Percentiles rank a stretch among this genome's conserved stretches.
These are phyloP conservation scores for Homalodisca vitripennis DNA, from an alignment of 1,140 invertebrate genomes.

Conservation along the genomic window DNA sequence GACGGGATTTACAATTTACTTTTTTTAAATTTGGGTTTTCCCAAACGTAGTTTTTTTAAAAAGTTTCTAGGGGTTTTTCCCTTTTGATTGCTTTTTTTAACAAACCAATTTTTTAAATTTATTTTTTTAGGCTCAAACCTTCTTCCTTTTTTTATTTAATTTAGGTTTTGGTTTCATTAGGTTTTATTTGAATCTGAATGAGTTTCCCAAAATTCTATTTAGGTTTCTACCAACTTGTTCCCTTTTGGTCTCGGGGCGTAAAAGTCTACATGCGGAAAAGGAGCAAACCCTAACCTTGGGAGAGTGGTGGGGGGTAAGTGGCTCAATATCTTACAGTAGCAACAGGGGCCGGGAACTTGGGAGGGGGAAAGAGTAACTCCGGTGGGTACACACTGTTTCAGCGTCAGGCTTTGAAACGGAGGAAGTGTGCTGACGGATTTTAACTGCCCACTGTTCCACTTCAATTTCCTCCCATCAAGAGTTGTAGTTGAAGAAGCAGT, in stretches of 20 bases:
- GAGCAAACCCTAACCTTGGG: conserved; percentile 22
- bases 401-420: conserved; percentile 23
- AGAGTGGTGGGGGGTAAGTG: background rate
- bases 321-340: no score
- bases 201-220: conserved; percentile 15
- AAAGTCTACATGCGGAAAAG: conserved; percentile 14
- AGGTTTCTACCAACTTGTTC: conserved; percentile 18
- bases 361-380: background rate
- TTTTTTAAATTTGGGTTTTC: background rate
- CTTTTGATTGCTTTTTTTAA: conserved; percentile 13
- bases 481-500: conserved; percentile 14
- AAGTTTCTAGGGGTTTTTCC: background rate
- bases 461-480: conserved; percentile 22
- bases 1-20: background rate
- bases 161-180: background rate
- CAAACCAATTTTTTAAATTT: conserved; percentile 16
- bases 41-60: background rate
- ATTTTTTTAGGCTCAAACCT: background rate
- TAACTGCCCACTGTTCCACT: conserved; percentile 10
- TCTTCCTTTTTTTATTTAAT: background rate
- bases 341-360: background rate
- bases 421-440: conserved; percentile 32
- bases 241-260: conserved; percentile 10
- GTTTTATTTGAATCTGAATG: conserved; percentile 11
- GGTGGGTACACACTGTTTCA: background rate